These are phyloP conservation scores for Lysandra coridon DNA, from an alignment of 2,888 invertebrate species.

Conservation along the genomic window DNA sequence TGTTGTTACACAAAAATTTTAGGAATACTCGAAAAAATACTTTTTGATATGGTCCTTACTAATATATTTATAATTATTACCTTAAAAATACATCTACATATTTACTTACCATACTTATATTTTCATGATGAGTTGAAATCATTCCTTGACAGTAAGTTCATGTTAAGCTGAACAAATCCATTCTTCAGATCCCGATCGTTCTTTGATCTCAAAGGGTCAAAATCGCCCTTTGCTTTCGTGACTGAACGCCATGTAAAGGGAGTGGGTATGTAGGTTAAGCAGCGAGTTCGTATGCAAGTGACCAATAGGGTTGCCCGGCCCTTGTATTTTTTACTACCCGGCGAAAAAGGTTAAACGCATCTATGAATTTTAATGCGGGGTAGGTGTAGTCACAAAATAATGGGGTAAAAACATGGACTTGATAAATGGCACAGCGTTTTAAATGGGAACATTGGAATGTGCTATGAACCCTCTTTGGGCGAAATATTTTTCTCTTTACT, in stretches of 20 bases:
- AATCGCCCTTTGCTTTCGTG: constrained; percentile 49
- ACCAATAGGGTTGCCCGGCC: constrained; percentile 56
- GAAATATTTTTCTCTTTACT: neutral
- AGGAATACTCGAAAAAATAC: too few relatives aligned
- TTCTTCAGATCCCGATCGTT: neutral
- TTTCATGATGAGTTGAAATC: neutral
- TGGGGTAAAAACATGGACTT: constrained; percentile 17
- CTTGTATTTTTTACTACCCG: constrained; percentile 19
- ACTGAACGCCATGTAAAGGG: constrained; percentile 60
- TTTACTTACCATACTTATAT: too few relatives aligned
- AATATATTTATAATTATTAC: too few relatives aligned
- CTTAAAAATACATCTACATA: too few relatives aligned
- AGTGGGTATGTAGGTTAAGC: constrained; percentile 53
- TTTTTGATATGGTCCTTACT: too few relatives aligned
- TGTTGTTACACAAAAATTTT: too few relatives aligned
- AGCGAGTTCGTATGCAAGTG: constrained; percentile 67
- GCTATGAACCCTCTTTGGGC: neutral
- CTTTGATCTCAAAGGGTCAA: constrained; percentile 35
- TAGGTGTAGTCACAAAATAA: constrained; percentile 14
- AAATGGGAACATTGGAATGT: neutral
- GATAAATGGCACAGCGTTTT: neutral
- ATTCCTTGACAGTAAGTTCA: neutral
- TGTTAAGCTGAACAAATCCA: neutral
- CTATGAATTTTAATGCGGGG: constrained; percentile 28
- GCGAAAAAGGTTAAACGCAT: constrained; percentile 39